phyloP scores from a whole-genome alignment of 2,113 vertebrate genomes.

The Oncorhynchus tshawytscha region DNA sequence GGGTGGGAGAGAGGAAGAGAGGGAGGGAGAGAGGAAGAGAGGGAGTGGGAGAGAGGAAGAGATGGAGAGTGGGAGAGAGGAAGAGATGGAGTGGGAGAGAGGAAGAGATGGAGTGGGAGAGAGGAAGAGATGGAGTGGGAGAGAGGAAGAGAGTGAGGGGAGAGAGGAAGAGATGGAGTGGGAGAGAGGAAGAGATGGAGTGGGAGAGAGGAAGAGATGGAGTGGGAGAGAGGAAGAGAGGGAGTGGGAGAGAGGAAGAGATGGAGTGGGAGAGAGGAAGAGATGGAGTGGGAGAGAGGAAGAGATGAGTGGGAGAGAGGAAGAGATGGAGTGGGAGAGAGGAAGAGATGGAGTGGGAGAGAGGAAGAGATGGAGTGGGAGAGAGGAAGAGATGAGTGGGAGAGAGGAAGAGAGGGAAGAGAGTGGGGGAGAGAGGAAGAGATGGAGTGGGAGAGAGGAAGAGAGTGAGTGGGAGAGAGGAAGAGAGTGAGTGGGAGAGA shows the following conservation, averaged over 20 bases:
- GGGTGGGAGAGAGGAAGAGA: constrained; percentile 14
- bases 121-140: not conserved
- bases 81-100: not conserved
- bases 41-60: too few relatives aligned
- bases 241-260: too few relatives aligned
- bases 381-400: not conserved
- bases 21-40: not conserved
- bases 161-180: too few relatives aligned
- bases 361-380: not conserved
- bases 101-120: not conserved
- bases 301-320: not conserved
- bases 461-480: too few relatives aligned
- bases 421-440: too few relatives aligned
- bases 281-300: not conserved
- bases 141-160: too few relatives aligned
- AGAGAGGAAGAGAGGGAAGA: not conserved
- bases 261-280: too few relatives aligned
- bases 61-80: not conserved
- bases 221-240: too few relatives aligned
- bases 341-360: not conserved
- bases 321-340: not conserved
- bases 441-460: too few relatives aligned
- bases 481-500: rapidly evolving
- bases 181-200: too few relatives aligned
- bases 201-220: too few relatives aligned